These are phyloP conservation scores for Helicoverpa armigera DNA, from an alignment of 1,140 invertebrate genomes.

Conservation along the genomic window DNA sequence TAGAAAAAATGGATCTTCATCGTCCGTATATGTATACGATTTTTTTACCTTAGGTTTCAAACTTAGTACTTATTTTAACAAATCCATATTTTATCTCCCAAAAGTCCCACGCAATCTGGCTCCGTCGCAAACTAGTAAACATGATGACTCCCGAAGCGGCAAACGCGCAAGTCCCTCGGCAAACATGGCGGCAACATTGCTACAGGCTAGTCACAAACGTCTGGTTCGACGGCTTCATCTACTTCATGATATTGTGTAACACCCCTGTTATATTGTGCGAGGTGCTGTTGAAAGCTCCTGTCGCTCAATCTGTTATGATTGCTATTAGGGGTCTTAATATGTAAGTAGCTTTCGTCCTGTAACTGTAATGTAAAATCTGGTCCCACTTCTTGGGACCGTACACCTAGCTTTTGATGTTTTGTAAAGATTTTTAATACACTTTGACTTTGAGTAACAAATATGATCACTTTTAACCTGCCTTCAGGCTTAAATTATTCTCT, in stretches of 20 bases:
- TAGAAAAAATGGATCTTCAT: no score
- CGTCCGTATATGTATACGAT: no score
- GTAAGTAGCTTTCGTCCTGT: slow-evolving; percentile 58
- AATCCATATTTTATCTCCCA: background rate
- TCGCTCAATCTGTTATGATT: slow-evolving; percentile 48
- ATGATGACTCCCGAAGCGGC: slow-evolving; percentile 72
- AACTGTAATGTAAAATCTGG: no score
- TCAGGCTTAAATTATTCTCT: no score
- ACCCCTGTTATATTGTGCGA: slow-evolving; percentile 79
- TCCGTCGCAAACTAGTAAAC: slow-evolving; percentile 73
- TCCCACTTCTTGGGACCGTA: no score
- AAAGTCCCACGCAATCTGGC: slow-evolving; percentile 73
- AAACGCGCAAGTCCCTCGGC: slow-evolving; percentile 67
- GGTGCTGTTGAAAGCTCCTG: slow-evolving; percentile 65
- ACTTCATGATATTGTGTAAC: slow-evolving; percentile 77
- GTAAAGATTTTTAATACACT: no score
- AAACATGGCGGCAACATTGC: slow-evolving; percentile 68
- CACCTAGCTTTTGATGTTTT: no score
- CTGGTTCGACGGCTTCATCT: slow-evolving; percentile 79
- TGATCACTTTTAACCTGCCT: no score
- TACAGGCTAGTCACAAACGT: slow-evolving; percentile 69
- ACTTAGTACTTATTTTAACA: no score
- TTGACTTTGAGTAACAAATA: no score
- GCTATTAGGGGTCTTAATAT: slow-evolving; percentile 73
- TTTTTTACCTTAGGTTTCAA: no score